phyloP scores from a whole-genome alignment of 2,888 invertebrate species.

The Heliconius ethilla region DNA sequence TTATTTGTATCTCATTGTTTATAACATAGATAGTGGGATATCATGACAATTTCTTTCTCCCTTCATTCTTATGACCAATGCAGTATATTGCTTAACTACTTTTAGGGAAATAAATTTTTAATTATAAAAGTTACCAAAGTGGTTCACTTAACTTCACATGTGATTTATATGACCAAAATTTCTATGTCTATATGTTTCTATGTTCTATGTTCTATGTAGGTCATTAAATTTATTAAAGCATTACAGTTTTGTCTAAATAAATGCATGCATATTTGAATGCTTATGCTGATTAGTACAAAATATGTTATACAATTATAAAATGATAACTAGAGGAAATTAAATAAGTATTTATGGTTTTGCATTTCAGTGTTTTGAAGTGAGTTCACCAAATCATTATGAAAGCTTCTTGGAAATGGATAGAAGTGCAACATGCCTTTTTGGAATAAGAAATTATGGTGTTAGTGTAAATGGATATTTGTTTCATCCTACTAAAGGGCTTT shows the following conservation, averaged over 20 bases:
- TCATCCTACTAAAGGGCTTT: conserved; percentile 91
- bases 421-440: conserved; percentile 96
- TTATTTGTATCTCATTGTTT: background rate
- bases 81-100: background rate
- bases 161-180: background rate
- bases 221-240: background rate
- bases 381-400: conserved; percentile 82
- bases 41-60: background rate
- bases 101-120: background rate
- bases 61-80: background rate
- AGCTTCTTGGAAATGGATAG: conserved; percentile 91
- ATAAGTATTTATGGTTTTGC: conserved; percentile 46
- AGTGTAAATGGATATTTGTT: conserved; percentile 96
- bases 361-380: conserved; percentile 92
- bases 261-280: no score
- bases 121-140: background rate
- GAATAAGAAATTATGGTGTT: conserved; percentile 96
- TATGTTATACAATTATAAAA: background rate
- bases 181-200: no score
- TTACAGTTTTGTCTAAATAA: background rate
- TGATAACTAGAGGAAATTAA: background rate
- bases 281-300: background rate
- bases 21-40: no score
- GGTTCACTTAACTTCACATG: background rate
- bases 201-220: no score